Conservation (phyloP, 2,113 vertebrate genomes). For the Anas platyrhynchos region DNA sequence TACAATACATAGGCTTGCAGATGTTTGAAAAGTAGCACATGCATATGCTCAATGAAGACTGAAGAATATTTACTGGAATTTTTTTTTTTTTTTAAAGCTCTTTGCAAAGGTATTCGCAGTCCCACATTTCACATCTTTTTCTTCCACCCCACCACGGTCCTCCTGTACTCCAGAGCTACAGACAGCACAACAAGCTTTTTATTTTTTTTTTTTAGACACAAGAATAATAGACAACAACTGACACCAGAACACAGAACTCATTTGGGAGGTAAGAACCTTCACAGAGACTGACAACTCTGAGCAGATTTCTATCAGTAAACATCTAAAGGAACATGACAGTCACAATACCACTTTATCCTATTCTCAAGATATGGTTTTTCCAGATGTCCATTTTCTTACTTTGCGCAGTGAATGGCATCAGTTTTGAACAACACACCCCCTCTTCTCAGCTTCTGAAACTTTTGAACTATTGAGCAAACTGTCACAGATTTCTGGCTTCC, state of each 20-base stretch:
- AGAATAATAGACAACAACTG: background rate
- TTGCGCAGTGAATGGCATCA: background rate
- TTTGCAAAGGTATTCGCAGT: background rate
- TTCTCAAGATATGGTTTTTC: background rate
- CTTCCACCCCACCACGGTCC: background rate
- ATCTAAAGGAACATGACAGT: background rate
- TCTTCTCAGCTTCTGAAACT: background rate
- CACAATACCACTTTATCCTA: background rate
- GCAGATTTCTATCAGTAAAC: background rate
- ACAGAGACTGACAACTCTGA: background rate
- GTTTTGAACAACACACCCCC: background rate
- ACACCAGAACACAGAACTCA: background rate
- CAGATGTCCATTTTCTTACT: background rate
- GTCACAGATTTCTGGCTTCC: conserved; percentile 36
- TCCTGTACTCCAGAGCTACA: background rate
- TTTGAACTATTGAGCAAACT: conserved; percentile 40
- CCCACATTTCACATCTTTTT: background rate
- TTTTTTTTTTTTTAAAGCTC: background rate
- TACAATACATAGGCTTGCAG: background rate
- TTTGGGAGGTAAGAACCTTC: background rate
- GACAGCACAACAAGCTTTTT: background rate
- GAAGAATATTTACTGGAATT: background rate
- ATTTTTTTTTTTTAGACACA: background rate
- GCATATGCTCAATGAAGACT: background rate
- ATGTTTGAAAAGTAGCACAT: background rate